Evolutionary conservation across 1,140 invertebrate species (phyloP).

Genomic region (Brachionus plicatilis): DNA sequence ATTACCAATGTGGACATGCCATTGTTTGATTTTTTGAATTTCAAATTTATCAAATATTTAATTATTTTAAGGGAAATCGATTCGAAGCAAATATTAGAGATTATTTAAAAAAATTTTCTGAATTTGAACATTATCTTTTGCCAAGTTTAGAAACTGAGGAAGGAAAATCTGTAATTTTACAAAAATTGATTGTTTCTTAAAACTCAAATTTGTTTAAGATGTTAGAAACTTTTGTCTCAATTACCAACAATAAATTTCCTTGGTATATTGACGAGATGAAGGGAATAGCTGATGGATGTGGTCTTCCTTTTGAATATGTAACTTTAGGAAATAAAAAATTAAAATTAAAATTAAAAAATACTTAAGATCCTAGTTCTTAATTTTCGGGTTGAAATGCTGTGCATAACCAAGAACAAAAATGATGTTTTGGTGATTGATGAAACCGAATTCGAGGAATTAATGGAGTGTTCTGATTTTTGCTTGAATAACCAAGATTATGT

Average conservation of each 20-base stretch:
- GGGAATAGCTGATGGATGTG: constrained; percentile 8
- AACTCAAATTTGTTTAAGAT: not conserved
- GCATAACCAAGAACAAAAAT: not conserved
- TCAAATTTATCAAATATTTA: not conserved
- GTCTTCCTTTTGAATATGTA: constrained; percentile 29
- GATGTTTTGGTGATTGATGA: not conserved
- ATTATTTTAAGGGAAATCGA: not conserved
- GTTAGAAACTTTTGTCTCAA: not conserved
- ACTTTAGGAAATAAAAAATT: not conserved
- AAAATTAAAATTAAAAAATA: not conserved
- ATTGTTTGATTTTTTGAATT: not conserved
- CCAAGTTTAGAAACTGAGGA: not conserved
- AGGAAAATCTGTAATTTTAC: not conserved
- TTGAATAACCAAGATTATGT: constrained; percentile 11
- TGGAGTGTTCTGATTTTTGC: constrained; percentile 23
- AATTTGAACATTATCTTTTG: not conserved
- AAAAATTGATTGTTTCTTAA: not conserved
- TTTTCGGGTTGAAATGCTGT: constrained; percentile 23
- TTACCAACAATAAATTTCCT: not conserved
- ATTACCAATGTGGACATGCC: constrained; percentile 2
- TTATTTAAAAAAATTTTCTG: not conserved
- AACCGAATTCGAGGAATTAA: not conserved
- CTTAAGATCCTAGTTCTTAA: not conserved
- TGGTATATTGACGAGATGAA: constrained; percentile 39
- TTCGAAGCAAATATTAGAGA: constrained; percentile 2